These are phyloP conservation scores for Lomographa bimaculata DNA, from an alignment of 2,888 invertebrate genomes.

Conservation along the genomic window DNA sequence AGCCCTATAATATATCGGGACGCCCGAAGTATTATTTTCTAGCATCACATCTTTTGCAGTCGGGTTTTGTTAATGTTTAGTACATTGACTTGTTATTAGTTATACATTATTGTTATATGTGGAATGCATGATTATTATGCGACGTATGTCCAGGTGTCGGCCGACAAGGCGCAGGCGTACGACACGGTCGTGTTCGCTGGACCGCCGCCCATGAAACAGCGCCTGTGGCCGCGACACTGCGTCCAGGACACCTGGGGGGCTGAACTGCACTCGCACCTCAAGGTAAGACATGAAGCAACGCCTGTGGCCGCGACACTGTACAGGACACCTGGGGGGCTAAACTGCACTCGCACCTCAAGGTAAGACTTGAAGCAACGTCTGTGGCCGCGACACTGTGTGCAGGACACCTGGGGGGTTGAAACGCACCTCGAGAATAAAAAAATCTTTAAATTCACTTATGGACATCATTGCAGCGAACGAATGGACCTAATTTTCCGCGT, in stretches of 20 bases:
- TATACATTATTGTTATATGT: too few species aligned
- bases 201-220: constrained; percentile 92
- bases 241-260: constrained; percentile 98
- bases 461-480: too few species aligned
- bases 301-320: constrained; percentile 98
- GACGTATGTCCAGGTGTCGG: constrained; percentile 88
- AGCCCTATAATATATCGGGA: too few species aligned
- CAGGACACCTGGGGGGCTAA: constrained; percentile 98
- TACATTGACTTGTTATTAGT: too few species aligned
- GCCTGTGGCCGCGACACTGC: constrained; percentile 98
- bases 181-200: constrained; percentile 97
- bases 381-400: constrained; percentile 98
- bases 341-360: constrained; percentile 94
- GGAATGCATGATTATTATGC: too few species aligned
- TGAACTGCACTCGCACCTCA: constrained; percentile 94
- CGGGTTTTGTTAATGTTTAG: too few species aligned
- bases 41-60: too few species aligned
- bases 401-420: constrained; percentile 95
- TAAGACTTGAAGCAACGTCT: constrained; percentile 55
- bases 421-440: too few species aligned
- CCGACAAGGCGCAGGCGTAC: constrained; percentile 91
- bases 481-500: too few species aligned
- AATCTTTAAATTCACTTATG: too few species aligned
- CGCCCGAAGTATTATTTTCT: too few species aligned
- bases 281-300: constrained; percentile 92